Evolutionary conservation across 2,888 invertebrate species (phyloP).

Genomic region (Drosophila birchii): DNA sequence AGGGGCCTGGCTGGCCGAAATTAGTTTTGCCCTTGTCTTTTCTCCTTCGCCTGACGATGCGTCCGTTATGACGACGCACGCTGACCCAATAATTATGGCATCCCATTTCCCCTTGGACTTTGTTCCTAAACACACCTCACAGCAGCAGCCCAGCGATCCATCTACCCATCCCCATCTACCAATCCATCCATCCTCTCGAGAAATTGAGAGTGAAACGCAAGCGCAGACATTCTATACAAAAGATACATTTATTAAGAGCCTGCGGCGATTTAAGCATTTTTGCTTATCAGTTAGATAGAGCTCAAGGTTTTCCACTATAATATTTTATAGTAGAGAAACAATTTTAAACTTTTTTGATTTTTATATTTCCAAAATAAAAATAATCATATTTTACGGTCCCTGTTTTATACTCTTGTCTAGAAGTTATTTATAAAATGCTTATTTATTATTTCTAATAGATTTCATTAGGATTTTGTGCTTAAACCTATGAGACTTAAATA

Average conservation of each 20-base stretch:
- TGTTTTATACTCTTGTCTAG: too few species aligned
- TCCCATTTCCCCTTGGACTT: not conserved
- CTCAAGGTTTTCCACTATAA: conserved; percentile 20
- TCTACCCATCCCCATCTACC: conserved; percentile 18
- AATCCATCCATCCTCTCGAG: conserved; percentile 49
- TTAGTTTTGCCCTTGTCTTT: conserved; percentile 68
- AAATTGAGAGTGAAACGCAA: conserved; percentile 82
- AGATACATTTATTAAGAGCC: conserved; percentile 37
- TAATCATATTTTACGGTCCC: too few species aligned
- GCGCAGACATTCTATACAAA: conserved; percentile 37
- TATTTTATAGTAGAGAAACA: too few species aligned
- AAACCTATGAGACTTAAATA: not conserved
- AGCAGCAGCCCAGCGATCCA: conserved; percentile 4
- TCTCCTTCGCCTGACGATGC: conserved; percentile 16
- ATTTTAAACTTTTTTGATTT: too few species aligned
- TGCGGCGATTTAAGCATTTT: conserved; percentile 33
- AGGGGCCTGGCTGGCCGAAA: conserved; percentile 62
- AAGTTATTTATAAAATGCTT: too few species aligned
- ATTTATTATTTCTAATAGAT: too few species aligned
- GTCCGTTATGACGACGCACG: conserved; percentile 70
- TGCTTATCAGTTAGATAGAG: conserved; percentile 45
- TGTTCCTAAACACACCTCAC: conserved; percentile 19
- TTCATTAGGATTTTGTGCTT: too few species aligned
- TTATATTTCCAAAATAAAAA: too few species aligned
- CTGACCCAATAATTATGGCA: conserved; percentile 82